Base-by-base conservation (phyloP, 1,140 invertebrate genomes). In the Sycobia sp. region DNA sequence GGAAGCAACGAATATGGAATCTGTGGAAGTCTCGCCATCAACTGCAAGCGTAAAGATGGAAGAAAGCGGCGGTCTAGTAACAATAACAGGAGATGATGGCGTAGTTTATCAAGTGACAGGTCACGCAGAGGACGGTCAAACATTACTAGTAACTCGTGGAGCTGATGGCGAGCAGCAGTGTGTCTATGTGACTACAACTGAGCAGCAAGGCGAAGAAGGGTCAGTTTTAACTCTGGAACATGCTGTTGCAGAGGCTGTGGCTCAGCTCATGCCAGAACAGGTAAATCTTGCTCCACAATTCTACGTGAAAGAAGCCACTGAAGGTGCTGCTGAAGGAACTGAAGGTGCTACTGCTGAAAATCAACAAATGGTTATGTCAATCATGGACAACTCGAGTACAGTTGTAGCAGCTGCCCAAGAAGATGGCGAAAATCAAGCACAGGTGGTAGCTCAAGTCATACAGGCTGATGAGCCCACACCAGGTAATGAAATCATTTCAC, bases 381-480 rank as follows among this genome's bases (percentile, higher is more conserved):
- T 81, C n/a, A 78, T 81, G 76, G 78, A 82, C 23, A 75, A 76
- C 22, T 53, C 65, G 14, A 71, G 67, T 9, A 34, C 70, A 0
- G 69, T 69, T 22, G 76, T 73, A 34, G 53, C 75, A 0, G 67
- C 66, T 0, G 56, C 62, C n/a, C 75, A 77, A 9, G 79, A 82
- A 16, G 77, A 77, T 50, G 62, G 67, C 3, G 79, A 81, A 76
- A 86, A 77, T 75, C 85, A 78, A 51, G 80, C 86, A 49, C 90
- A 92, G 80, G 89, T 93, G 69, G 90, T 92, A 22, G 91, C 91
- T 59, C 91, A 93, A 78, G 86, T 93, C 25, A 88, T 93, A 36
- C 90, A 91, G 81, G 89, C 91, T 1, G 89, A 91, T 75, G 84
- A 89, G 68, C 90, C 90, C 5, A 90, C 89, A 64, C 89, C 90